phyloP scores from a whole-genome alignment of 2,888 invertebrate species.

The Leptogaster cylindrica region DNA sequence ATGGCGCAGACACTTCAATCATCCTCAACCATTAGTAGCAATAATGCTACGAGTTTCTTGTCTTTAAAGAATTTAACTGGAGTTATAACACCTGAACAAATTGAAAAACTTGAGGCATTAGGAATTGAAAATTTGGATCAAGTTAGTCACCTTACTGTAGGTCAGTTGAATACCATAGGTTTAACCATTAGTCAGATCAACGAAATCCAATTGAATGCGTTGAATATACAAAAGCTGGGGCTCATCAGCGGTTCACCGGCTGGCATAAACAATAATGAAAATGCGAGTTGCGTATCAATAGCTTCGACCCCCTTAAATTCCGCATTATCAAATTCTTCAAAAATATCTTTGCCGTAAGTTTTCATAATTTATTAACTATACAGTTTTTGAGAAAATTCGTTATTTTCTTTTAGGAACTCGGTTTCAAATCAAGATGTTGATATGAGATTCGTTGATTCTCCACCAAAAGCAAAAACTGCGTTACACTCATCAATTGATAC shows the following conservation, averaged over 20 bases:
- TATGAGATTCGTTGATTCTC: conserved; percentile 54
- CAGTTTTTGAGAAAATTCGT: too few relatives aligned
- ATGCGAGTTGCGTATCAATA: background rate
- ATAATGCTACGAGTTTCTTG: conserved; percentile 59
- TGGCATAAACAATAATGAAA: background rate
- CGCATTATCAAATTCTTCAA: background rate
- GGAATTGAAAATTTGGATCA: conserved; percentile 70
- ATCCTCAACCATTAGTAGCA: conserved; percentile 46
- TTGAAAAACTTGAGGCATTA: conserved; percentile 67
- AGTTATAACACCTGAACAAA: conserved; percentile 66
- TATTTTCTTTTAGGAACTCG: conserved; percentile 32
- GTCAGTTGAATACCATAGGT: conserved; percentile 68
- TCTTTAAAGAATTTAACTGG: conserved; percentile 67
- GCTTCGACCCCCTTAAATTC: background rate
- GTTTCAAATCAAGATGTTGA: conserved; percentile 51
- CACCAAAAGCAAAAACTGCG: conserved; percentile 43
- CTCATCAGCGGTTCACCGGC: conserved; percentile 49
- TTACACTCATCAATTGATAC: background rate
- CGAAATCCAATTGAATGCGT: conserved; percentile 69
- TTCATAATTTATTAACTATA: conserved; percentile 18
- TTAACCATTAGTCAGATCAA: conserved; percentile 68
- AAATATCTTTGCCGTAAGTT: conserved; percentile 4
- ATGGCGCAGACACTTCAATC: conserved; percentile 13
- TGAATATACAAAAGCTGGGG: conserved; percentile 67
- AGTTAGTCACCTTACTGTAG: conserved; percentile 67